A percentile compares a stretch with the other conserved stretches of the same genome.
Evolutionary conservation across 2,113 vertebrate genomes (phyloP).

Genomic region (Natator depressus): DNA sequence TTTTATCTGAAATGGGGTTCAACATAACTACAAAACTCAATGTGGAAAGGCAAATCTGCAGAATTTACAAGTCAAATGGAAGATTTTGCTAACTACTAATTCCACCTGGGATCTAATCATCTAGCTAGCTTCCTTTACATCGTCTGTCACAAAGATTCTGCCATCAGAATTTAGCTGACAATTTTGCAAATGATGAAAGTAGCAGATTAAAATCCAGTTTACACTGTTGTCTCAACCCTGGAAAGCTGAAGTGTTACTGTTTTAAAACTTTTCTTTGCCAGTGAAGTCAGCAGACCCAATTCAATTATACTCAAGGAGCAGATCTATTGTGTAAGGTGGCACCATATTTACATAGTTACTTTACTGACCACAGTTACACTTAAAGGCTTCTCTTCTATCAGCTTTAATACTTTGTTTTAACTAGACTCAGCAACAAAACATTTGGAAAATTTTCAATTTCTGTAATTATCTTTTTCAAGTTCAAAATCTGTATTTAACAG

Average conservation of each 20-base stretch:
- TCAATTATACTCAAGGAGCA: background rate
- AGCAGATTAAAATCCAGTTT: background rate
- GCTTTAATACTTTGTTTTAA: background rate
- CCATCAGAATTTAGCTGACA: background rate
- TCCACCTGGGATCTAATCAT: background rate
- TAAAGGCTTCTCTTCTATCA: background rate
- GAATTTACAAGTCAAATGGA: background rate
- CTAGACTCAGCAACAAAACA: background rate
- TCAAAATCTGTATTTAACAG: background rate
- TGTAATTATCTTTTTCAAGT: background rate
- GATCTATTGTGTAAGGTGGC: background rate
- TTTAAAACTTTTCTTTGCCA: background rate
- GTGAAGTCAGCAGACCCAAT: background rate
- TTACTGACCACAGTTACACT: background rate
- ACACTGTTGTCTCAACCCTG: background rate
- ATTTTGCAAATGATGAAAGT: accelerated
- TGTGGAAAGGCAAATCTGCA: background rate
- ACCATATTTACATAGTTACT: background rate
- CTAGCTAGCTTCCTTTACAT: background rate
- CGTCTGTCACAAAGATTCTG: background rate
- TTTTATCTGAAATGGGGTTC: background rate
- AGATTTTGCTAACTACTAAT: background rate
- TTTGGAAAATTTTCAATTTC: background rate
- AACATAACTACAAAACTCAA: background rate
- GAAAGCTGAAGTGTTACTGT: background rate